Conservation (phyloP, 2,888 invertebrate genomes). For the Ochropleura leucogaster region DNA sequence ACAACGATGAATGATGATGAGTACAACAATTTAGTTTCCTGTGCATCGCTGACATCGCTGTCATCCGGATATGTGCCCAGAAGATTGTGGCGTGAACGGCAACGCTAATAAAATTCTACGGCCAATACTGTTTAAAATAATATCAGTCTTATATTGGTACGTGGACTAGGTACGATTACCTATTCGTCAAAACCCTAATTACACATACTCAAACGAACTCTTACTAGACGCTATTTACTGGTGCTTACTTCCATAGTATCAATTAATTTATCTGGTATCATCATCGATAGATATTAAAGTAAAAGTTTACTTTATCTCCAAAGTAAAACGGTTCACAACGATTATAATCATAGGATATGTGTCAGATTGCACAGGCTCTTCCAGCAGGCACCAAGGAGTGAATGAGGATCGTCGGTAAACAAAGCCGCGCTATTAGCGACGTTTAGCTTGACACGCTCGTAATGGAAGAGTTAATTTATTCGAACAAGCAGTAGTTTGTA, state of each 20-base stretch:
- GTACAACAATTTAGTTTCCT: too few species aligned
- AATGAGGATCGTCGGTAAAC: slow-evolving; percentile 24
- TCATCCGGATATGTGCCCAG: too few species aligned
- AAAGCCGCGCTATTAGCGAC: slow-evolving; percentile 41
- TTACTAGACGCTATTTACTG: too few species aligned
- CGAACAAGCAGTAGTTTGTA: slow-evolving; percentile 62
- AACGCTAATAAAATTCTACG: too few species aligned
- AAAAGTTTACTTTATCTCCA: slow-evolving; percentile 8
- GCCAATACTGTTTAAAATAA: neutral
- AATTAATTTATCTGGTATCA: neutral
- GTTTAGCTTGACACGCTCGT: slow-evolving; percentile 46
- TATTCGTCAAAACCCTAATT: neutral
- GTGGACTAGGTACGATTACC: neutral
- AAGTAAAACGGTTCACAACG: slow-evolving; percentile 11
- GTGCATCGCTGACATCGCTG: too few species aligned
- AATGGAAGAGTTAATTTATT: slow-evolving; percentile 59
- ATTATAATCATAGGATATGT: slow-evolving; percentile 20
- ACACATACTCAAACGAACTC: neutral
- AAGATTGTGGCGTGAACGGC: too few species aligned
- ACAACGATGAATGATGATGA: too few species aligned
- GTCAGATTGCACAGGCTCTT: slow-evolving; percentile 6
- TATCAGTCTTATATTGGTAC: neutral
- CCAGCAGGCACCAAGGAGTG: neutral
- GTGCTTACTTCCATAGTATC: neutral
- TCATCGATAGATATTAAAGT: neutral